These are phyloP conservation scores for Drosophila obscura DNA, from an alignment of 1,140 invertebrate genomes.

Conservation along the genomic window DNA sequence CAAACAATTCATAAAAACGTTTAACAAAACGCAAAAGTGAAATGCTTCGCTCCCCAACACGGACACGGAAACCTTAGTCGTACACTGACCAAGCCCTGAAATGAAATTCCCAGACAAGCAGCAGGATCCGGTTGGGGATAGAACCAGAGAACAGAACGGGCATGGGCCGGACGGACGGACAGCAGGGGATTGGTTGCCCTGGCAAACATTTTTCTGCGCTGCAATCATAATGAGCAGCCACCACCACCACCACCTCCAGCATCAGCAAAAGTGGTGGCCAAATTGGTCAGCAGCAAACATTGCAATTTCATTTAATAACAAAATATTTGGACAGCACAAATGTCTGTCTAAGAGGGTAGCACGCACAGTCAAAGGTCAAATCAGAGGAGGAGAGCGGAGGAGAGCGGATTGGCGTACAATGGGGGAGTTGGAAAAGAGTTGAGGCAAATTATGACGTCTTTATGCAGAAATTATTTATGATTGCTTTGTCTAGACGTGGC, in stretches of 20 bases:
- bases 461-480: slow-evolving; percentile 81
- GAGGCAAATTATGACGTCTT: slow-evolving; percentile 76
- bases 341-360: slow-evolving; percentile 3
- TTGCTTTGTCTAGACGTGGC: slow-evolving; percentile 78
- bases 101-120: slow-evolving; percentile 73
- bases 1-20: slow-evolving; percentile 78
- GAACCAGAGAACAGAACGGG: slow-evolving; percentile 9
- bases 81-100: slow-evolving; percentile 45
- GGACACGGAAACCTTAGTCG: neutral
- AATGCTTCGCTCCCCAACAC: slow-evolving; percentile 25
- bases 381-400: neutral
- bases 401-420: neutral
- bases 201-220: slow-evolving; percentile 26
- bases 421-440: slow-evolving; percentile 30
- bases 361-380: slow-evolving; percentile 7
- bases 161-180: neutral
- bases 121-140: too few species aligned
- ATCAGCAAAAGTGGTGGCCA: slow-evolving; percentile 27
- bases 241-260: slow-evolving; percentile 11
- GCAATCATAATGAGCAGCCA: slow-evolving; percentile 68
- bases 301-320: slow-evolving; percentile 82
- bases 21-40: slow-evolving; percentile 77
- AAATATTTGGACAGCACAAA: slow-evolving; percentile 68
- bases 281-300: slow-evolving; percentile 72
- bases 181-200: slow-evolving; percentile 1